phyloP scores from a whole-genome alignment of 35 echinoderm and acorn worm genomes.

The Ophiothrix spiculata region DNA sequence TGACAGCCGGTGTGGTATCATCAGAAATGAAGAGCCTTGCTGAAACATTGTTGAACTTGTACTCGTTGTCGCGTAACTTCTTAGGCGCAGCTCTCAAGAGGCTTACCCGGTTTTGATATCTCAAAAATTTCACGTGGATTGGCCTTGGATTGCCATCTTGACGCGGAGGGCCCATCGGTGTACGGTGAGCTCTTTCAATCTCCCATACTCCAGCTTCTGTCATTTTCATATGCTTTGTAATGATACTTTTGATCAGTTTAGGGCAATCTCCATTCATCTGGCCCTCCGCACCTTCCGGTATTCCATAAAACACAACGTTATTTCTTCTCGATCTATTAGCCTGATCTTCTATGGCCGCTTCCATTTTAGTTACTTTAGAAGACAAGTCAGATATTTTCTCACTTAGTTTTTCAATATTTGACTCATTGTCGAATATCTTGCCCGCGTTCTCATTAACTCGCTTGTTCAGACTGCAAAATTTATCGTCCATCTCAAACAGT shows the following conservation, averaged over 20 bases:
- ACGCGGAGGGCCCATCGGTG: background rate
- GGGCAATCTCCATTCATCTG: background rate
- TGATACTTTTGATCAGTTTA: background rate
- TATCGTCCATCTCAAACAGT: background rate
- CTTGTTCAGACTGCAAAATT: background rate
- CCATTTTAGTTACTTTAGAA: background rate
- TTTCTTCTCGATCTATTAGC: background rate
- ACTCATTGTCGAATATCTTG: background rate
- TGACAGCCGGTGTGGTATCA: background rate
- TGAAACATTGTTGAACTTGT: background rate
- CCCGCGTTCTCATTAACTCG: background rate
- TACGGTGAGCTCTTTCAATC: conserved; percentile 1
- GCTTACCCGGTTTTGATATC: background rate
- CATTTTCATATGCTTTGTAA: conserved; percentile 9
- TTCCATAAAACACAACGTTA: conserved; percentile 6
- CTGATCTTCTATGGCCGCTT: background rate
- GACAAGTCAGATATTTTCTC: background rate
- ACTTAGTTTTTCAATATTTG: background rate
- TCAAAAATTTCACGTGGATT: background rate
- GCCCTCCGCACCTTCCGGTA: background rate
- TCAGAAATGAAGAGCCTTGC: background rate
- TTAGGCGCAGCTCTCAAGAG: background rate
- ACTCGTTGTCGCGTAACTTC: background rate
- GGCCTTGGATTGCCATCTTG: background rate
- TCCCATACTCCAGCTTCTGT: background rate